phyloP scores from a whole-genome alignment of 2,888 invertebrate genomes.

The Celastrina argiolus region DNA sequence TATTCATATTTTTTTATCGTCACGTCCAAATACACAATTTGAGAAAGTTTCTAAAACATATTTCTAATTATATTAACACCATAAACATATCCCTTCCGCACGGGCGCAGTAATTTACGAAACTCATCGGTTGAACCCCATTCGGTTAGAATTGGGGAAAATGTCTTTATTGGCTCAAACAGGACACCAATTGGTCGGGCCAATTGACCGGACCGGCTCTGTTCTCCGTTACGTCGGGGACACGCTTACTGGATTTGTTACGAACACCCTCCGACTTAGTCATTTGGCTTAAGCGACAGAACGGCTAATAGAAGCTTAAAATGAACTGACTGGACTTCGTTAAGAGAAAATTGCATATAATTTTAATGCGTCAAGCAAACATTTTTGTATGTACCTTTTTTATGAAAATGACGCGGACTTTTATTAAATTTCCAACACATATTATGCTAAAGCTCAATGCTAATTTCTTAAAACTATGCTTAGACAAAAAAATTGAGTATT shows the following conservation, averaged over 20 bases:
- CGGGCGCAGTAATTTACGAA: slow-evolving; percentile 43
- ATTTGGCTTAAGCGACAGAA: neutral
- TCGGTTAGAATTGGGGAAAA: slow-evolving; percentile 62
- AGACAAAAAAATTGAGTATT: too few relatives aligned
- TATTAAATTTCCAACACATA: too few relatives aligned
- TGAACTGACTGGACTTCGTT: too few relatives aligned
- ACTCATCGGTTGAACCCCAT: slow-evolving; percentile 46
- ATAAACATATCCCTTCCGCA: neutral
- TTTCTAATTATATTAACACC: neutral
- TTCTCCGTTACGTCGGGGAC: slow-evolving; percentile 34
- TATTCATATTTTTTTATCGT: too few relatives aligned
- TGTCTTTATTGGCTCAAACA: slow-evolving; percentile 62
- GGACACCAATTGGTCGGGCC: slow-evolving; percentile 54
- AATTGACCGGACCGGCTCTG: slow-evolving; percentile 55
- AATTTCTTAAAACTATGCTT: too few relatives aligned
- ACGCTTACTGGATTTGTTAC: slow-evolving; percentile 27
- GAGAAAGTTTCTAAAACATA: neutral
- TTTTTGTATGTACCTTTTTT: too few relatives aligned
- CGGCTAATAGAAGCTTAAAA: neutral
- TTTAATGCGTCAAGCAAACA: too few relatives aligned
- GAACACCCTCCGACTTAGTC: slow-evolving; percentile 13
- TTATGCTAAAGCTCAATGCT: too few relatives aligned
- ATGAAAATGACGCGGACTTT: too few relatives aligned
- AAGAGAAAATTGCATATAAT: too few relatives aligned
- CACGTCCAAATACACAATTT: too few relatives aligned